Conservation (phyloP, 1,140 invertebrate genomes). For the Scaptodrosophila lebanonensis region DNA sequence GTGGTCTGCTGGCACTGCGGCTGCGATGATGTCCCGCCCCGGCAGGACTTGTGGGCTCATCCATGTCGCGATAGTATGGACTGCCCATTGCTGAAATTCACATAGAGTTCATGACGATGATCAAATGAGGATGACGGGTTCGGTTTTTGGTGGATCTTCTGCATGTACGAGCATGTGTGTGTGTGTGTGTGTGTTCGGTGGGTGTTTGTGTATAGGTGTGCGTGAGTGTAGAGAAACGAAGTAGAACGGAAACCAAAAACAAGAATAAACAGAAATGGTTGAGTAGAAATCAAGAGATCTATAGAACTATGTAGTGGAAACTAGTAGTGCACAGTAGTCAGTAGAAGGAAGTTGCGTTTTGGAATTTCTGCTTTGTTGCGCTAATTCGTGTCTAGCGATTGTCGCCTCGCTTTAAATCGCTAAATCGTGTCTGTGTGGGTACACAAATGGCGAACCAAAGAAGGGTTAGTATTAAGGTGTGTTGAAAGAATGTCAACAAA, state of each 20-base stretch:
- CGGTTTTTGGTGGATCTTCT: constrained; percentile 7
- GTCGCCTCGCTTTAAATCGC: no score
- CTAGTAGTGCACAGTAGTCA: constrained; percentile 32
- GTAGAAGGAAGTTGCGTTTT: neutral
- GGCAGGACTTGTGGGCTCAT: constrained; percentile 85
- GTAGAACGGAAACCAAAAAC: constrained; percentile 17
- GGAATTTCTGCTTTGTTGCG: constrained; percentile 1
- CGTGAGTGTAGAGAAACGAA: constrained; percentile 16
- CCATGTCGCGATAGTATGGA: constrained; percentile 85
- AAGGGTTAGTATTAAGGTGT: constrained; percentile 9
- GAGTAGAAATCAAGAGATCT: constrained; percentile 18
- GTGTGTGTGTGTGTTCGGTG: constrained; percentile 20
- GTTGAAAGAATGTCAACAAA: constrained; percentile 16
- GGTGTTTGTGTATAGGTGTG: constrained; percentile 17
- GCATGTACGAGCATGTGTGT: constrained; percentile 4
- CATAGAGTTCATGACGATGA: constrained; percentile 79
- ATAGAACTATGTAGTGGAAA: constrained; percentile 31
- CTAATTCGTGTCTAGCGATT: constrained; percentile 16
- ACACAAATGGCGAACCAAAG: no score
- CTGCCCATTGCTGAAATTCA: constrained; percentile 79
- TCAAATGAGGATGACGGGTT: constrained; percentile 78
- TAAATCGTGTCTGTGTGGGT: no score
- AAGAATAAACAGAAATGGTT: constrained; percentile 7
- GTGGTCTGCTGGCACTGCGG: constrained; percentile 80
- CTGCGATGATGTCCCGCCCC: constrained; percentile 83